Percentiles rank a stretch among this genome's conserved stretches.
These are phyloP conservation scores for Torymus auratus DNA, from an alignment of 2,888 invertebrate species.

Conservation along the genomic window DNA sequence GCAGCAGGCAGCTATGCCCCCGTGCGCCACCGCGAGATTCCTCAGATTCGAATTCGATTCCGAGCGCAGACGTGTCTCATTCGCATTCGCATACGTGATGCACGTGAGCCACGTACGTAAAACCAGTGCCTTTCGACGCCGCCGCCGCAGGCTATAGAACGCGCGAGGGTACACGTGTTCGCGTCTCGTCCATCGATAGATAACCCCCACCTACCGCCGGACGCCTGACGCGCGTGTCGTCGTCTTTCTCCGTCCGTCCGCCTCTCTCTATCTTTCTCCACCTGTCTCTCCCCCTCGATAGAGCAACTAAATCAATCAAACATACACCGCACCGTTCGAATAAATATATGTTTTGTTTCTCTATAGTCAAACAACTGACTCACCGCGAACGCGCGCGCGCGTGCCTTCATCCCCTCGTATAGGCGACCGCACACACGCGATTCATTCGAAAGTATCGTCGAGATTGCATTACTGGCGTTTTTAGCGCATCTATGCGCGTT, in stretches of 20 bases:
- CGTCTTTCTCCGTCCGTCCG: too few species aligned
- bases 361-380: constrained; percentile 22
- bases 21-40: constrained; percentile 34
- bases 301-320: constrained; percentile 47
- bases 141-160: constrained; percentile 35
- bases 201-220: constrained; percentile 9
- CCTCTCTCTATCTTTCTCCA: constrained; percentile 13
- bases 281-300: constrained; percentile 12
- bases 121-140: constrained; percentile 43
- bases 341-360: constrained; percentile 26
- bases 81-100: constrained; percentile 60
- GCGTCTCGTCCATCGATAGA: constrained; percentile 54
- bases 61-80: constrained; percentile 62
- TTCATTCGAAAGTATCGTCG: constrained; percentile 4
- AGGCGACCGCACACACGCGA: constrained; percentile 7
- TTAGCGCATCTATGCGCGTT: not conserved
- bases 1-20: constrained; percentile 19
- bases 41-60: constrained; percentile 50
- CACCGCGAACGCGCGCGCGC: not conserved
- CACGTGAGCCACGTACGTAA: constrained; percentile 56
- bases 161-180: constrained; percentile 56
- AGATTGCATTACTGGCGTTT: not conserved
- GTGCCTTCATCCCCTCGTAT: not conserved
- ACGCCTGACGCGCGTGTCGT: too few species aligned
- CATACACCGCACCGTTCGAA: constrained; percentile 11